These are phyloP conservation scores for Bufo gargarizans DNA, from an alignment of 2,113 vertebrate species.

Conservation along the genomic window DNA sequence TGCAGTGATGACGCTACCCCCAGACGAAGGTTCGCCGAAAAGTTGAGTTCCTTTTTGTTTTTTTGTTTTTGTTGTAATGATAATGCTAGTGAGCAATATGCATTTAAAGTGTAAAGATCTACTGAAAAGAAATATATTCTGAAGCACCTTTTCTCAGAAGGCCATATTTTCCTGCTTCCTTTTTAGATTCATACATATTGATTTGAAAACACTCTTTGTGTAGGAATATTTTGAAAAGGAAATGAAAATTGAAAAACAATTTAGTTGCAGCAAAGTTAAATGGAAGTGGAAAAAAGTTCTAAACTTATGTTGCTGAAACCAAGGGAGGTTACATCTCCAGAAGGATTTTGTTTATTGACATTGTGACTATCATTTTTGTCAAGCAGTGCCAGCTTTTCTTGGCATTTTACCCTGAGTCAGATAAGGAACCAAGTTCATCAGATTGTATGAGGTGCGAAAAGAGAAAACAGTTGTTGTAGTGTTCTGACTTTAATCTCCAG, in stretches of 20 bases:
- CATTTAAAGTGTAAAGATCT: too few relatives aligned
- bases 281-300: not conserved
- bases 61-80: too few relatives aligned
- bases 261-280: not conserved
- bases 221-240: not conserved
- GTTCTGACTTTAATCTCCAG: constrained; percentile 3
- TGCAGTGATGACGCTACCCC: too few relatives aligned
- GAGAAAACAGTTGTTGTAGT: constrained; percentile 22
- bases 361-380: not conserved
- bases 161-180: too few relatives aligned
- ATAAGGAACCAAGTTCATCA: not conserved
- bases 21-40: too few relatives aligned
- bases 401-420: not conserved
- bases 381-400: constrained; percentile 19
- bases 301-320: not conserved
- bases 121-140: too few relatives aligned
- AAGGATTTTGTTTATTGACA: not conserved
- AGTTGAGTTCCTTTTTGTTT: too few relatives aligned
- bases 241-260: not conserved
- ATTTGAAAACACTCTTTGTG: not conserved
- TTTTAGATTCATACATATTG: too few relatives aligned
- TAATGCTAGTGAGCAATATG: too few relatives aligned
- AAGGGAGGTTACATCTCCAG: not conserved
- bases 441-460: constrained; percentile 17
- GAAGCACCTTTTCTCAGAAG: too few relatives aligned